Evolutionary conservation across 1,140 invertebrate species (phyloP), one percentile per base, ranked within the genome.

Genomic region (Lethrus apterus): DNA sequence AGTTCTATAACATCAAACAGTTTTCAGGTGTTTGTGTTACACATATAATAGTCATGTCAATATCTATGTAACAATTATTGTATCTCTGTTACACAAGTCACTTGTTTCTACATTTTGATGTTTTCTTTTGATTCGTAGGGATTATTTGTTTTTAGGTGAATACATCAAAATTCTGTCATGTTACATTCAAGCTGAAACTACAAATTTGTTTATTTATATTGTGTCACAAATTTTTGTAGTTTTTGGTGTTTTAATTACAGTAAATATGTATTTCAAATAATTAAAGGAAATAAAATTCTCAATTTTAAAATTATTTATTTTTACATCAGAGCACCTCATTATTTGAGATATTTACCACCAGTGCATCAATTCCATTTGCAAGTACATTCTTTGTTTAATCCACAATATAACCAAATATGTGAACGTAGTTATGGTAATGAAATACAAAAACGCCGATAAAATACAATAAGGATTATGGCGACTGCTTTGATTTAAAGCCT

Each of bases 321-420:
- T n/a, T n/a, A n/a, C n/a, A n/a, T n/a, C n/a, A n/a, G n/a, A n/a
- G n/a, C n/a, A n/a, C n/a, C n/a, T n/a, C n/a, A 19, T 11, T 18
- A 30, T 14, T 26, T 58, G 24, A n/a, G n/a, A 44, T 14, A 44
- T 21, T 31, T 58, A 67, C 65, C 64, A 67, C 61, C 60, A 63
- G 29, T 66, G 57, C 52, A 67, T 56, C 36, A 64, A 53, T 47
- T 65, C 64, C 52, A 64, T 55, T 13, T 57, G 60, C 34, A 62
- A 48, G 49, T 65, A 57, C 59, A 67, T 59, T 30, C 56, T 55
- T 44, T 64, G 62, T 41, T 65, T 64, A 30, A 67, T 62, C 65
- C 65, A 67, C 38, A 66, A 44, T 31, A 64, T 47, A 7, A 62
- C 51, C 34, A 67, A 48, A 51, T 67, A 67, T 11, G 59, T 58